phyloP scores from a whole-genome alignment of 2,888 invertebrate genomes.

The Drosophila siamana region DNA sequence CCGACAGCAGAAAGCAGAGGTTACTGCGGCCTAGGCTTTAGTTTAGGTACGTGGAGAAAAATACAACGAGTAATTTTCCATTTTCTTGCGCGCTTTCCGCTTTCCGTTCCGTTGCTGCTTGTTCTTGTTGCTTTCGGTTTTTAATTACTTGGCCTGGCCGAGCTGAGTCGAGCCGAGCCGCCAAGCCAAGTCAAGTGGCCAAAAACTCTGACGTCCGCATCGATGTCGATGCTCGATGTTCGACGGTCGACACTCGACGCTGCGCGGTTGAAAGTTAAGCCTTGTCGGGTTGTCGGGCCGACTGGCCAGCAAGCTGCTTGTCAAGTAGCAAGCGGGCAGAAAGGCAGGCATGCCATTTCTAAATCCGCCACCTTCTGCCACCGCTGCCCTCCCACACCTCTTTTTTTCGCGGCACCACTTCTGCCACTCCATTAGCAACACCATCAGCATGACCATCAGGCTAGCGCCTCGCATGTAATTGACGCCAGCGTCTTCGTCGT shows the following conservation, averaged over 20 bases:
- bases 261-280: constrained; percentile 78
- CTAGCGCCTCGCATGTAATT: constrained; percentile 69
- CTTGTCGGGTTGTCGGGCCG: constrained; percentile 49
- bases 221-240: constrained; percentile 58
- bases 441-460: constrained; percentile 28
- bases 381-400: background rate
- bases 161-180: constrained; percentile 10
- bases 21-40: background rate
- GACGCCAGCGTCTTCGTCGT: constrained; percentile 55
- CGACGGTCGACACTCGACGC: background rate
- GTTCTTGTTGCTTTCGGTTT: constrained; percentile 53
- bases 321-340: constrained; percentile 54
- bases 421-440: constrained; percentile 21
- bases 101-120: constrained; percentile 11
- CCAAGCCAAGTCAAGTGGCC: constrained; percentile 74
- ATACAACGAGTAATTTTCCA: constrained; percentile 63
- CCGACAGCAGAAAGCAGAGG: background rate
- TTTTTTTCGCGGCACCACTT: constrained; percentile 4
- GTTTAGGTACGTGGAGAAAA: constrained; percentile 24
- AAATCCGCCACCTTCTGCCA: constrained; percentile 10
- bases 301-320: too few relatives aligned
- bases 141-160: constrained; percentile 68
- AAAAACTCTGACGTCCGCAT: constrained; percentile 54
- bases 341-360: constrained; percentile 9
- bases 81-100: constrained; percentile 59